Evolutionary conservation across 2,888 invertebrate genomes (phyloP).

Genomic region (Agrypnus murinus): DNA sequence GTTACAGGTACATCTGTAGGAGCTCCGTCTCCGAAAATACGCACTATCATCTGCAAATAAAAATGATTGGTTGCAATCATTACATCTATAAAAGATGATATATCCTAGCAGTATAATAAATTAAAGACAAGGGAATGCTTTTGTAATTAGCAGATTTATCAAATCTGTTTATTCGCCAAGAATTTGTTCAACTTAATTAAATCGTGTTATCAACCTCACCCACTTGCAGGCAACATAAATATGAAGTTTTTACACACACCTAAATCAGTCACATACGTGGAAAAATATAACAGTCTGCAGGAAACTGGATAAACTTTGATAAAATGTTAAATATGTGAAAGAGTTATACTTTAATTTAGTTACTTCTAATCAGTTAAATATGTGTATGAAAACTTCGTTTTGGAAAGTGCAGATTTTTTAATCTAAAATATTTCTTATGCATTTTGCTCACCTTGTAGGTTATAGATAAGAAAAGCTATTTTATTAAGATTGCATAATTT

Average conservation of each 20-base stretch:
- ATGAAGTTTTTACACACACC: slow-evolving; percentile 3
- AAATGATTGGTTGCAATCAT: background rate
- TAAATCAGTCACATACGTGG: background rate
- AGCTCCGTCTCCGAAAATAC: slow-evolving; percentile 76
- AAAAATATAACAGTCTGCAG: slow-evolving; percentile 5
- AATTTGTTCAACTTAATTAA: background rate
- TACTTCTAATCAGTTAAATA: no score
- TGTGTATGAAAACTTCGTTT: no score
- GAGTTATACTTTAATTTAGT: no score
- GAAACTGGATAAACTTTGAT: slow-evolving; percentile 11
- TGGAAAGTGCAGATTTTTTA: no score
- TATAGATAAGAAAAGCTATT: no score
- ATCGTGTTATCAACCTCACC: slow-evolving; percentile 3
- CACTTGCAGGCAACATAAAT: slow-evolving; percentile 1
- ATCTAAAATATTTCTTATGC: no score
- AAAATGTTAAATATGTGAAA: no score
- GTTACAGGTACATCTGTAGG: slow-evolving; percentile 78
- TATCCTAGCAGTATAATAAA: background rate
- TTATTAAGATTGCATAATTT: no score
- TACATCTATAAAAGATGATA: background rate
- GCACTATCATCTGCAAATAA: slow-evolving; percentile 76
- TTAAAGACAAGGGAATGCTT: background rate
- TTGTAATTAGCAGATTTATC: background rate
- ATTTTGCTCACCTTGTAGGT: no score
- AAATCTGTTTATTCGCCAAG: background rate